phyloP scores from a whole-genome alignment of 2,888 invertebrate species.

The Norana najaformis region DNA sequence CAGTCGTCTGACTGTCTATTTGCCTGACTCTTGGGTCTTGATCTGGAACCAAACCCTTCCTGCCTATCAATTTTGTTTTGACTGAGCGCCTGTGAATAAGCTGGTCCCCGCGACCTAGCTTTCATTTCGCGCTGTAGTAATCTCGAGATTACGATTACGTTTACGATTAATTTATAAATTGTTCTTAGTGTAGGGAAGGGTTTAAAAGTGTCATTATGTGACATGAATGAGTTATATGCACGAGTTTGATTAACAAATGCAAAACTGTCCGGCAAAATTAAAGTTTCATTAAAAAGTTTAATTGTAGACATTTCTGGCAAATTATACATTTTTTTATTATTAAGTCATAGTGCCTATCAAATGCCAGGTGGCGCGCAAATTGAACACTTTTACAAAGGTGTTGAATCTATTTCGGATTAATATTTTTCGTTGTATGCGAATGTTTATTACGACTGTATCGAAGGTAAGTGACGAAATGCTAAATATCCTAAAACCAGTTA shows the following conservation, averaged over 20 bases:
- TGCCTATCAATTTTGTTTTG: too few relatives aligned
- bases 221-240: neutral
- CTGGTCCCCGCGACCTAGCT: too few relatives aligned
- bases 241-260: neutral
- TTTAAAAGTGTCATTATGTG: neutral
- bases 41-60: too few relatives aligned
- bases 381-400: neutral
- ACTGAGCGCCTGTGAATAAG: too few relatives aligned
- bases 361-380: neutral
- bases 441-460: conserved; percentile 5
- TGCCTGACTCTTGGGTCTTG: too few relatives aligned
- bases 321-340: neutral
- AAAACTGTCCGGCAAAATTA: neutral
- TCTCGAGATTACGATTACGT: too few relatives aligned
- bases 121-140: too few relatives aligned
- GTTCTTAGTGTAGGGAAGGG: too few relatives aligned
- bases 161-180: too few relatives aligned
- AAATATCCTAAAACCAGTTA: neutral
- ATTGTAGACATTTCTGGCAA: neutral
- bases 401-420: neutral
- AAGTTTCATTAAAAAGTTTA: too few relatives aligned
- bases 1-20: too few relatives aligned
- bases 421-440: neutral
- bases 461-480: neutral
- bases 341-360: neutral